Evolutionary conservation across 30 jellyfish, hydroid and myxozoan species (phyloP).

Genomic region (Morbakka virulenta): DNA sequence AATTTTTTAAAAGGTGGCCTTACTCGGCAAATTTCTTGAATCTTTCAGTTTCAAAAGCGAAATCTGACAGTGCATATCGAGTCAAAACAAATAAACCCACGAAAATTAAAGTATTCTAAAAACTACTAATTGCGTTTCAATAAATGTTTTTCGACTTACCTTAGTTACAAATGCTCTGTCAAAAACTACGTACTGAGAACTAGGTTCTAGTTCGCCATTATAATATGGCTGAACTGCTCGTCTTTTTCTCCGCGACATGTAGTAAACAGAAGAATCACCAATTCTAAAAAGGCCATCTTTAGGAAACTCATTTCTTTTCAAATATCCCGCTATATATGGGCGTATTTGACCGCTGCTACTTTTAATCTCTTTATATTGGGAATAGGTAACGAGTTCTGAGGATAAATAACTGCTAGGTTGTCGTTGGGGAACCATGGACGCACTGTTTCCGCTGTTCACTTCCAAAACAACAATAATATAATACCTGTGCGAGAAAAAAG

Average conservation of each 20-base stretch:
- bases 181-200: background rate
- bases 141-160: background rate
- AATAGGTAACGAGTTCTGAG: background rate
- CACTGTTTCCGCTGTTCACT: background rate
- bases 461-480: background rate
- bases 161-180: slow-evolving; percentile 10
- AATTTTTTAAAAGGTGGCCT: too few species aligned
- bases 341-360: background rate
- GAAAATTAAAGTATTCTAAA: too few species aligned
- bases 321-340: slow-evolving; percentile 9
- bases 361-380: background rate
- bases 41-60: too few species aligned
- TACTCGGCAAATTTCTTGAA: too few species aligned
- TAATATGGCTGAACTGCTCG: background rate
- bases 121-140: too few species aligned
- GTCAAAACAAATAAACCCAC: too few species aligned
- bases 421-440: background rate
- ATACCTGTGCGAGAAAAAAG: background rate
- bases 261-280: background rate
- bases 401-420: background rate
- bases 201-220: slow-evolving; percentile 14
- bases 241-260: background rate
- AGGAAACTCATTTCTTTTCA: slow-evolving; percentile 1
- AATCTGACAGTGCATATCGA: too few species aligned
- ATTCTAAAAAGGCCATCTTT: background rate